phyloP scores from a whole-genome alignment of 2,888 invertebrate species.

The Tenthredo mesomela region DNA sequence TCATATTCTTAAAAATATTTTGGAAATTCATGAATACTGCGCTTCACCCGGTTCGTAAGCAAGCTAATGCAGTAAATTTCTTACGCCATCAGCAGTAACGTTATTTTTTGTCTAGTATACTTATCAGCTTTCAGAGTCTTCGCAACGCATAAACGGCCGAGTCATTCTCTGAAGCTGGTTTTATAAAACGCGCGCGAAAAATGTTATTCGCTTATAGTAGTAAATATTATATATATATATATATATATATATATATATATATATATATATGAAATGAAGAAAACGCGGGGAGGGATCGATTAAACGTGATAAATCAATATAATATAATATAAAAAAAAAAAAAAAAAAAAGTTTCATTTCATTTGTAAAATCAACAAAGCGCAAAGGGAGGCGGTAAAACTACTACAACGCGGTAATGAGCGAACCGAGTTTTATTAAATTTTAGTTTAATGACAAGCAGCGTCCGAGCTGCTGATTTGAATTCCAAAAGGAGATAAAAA shows the following conservation, averaged over 20 bases:
- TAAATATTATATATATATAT: too few species aligned
- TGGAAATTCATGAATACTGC: not conserved
- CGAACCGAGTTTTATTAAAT: slow-evolving; percentile 7
- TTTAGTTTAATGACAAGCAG: slow-evolving; percentile 12
- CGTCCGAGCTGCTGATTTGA: not conserved
- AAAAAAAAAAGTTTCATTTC: not conserved
- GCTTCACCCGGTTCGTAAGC: not conserved
- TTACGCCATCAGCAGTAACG: slow-evolving; percentile 35
- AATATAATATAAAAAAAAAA: not conserved
- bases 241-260: too few species aligned
- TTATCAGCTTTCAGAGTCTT: slow-evolving; percentile 47
- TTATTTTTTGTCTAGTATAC: slow-evolving; percentile 41
- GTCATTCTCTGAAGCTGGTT: slow-evolving; percentile 41
- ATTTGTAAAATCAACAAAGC: not conserved
- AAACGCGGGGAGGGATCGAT: not conserved
- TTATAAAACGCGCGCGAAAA: slow-evolving; percentile 44
- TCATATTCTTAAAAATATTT: not conserved
- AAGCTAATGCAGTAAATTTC: slow-evolving; percentile 21
- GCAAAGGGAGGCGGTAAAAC: not conserved
- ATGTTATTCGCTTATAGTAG: not conserved
- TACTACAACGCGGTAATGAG: not conserved
- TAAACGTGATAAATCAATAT: slow-evolving; percentile 1
- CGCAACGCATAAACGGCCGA: slow-evolving; percentile 41
- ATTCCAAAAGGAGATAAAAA: slow-evolving; percentile 1
- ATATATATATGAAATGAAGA: not conserved